A percentile compares a stretch with the other conserved stretches of the same genome.
Evolutionary conservation across 2,113 vertebrate genomes (phyloP).

Genomic region (Oncorhynchus keta): DNA sequence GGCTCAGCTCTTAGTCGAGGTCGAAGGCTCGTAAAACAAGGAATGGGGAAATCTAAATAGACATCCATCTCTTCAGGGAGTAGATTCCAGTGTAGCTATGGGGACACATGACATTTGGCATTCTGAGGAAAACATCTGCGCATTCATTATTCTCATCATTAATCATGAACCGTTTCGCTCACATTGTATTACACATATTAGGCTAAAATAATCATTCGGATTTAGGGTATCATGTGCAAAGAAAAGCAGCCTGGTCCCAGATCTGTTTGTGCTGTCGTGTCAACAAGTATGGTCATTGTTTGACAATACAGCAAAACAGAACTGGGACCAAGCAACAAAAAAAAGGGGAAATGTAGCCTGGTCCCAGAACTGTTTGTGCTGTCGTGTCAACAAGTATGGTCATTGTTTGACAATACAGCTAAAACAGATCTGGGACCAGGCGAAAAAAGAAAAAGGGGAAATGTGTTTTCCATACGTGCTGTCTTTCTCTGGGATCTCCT

Average conservation of each 20-base stretch:
- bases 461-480: slow-evolving; percentile 73
- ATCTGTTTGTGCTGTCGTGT: no score
- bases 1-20: neutral
- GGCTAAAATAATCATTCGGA: no score
- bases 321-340: neutral
- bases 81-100: neutral
- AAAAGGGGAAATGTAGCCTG: neutral
- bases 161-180: neutral
- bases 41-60: slow-evolving; percentile 32
- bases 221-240: no score
- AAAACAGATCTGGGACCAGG: neutral
- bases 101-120: neutral
- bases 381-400: no score
- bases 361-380: no score
- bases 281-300: no score
- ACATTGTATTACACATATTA: no score
- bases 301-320: neutral
- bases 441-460: neutral
- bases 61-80: slow-evolving; percentile 1
- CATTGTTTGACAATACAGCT: neutral
- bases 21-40: slow-evolving; percentile 11
- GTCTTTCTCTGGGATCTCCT: slow-evolving; percentile 91
- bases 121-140: neutral
- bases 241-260: no score
- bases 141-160: neutral